A percentile compares a stretch with the other conserved stretches of the same genome.
Evolutionary conservation across 2,888 invertebrate species (phyloP).

Genomic region (Morpho helenor): DNA sequence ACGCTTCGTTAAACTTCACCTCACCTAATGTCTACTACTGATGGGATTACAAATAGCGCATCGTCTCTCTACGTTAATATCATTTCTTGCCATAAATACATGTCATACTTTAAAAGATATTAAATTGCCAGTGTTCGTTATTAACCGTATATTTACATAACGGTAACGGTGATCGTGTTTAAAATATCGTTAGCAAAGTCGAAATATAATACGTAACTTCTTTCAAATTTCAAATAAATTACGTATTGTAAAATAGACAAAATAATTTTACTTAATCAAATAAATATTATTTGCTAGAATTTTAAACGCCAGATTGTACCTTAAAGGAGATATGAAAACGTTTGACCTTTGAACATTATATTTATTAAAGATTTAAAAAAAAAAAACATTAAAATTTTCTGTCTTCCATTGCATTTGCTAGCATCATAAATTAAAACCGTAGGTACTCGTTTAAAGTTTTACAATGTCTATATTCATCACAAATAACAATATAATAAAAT

Average conservation of each 20-base stretch:
- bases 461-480: conserved; percentile 2
- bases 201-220: conserved; percentile 40
- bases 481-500: conserved; percentile 6
- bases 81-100: conserved; percentile 60
- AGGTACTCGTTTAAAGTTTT: conserved; percentile 5
- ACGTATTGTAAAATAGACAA: not conserved
- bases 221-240: conserved; percentile 17
- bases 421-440: conserved; percentile 14
- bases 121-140: conserved; percentile 29
- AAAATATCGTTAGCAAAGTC: conserved; percentile 36
- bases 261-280: no score
- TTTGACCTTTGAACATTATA: conserved; percentile 14
- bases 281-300: no score
- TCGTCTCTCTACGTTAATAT: conserved; percentile 54
- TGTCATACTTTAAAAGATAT: conserved; percentile 42
- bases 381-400: conserved; percentile 10
- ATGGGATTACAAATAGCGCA: conserved; percentile 38
- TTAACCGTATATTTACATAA: conserved; percentile 22
- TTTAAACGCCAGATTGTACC: not conserved
- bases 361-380: conserved; percentile 11
- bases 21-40: conserved; percentile 36
- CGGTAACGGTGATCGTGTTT: conserved; percentile 19
- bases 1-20: conserved; percentile 54
- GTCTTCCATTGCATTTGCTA: conserved; percentile 9
- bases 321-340: conserved; percentile 14